Percentiles rank a stretch among this genome's conserved stretches.
These are phyloP conservation scores for Pseudopipra pipra DNA, from an alignment of 2,113 vertebrate species.

Conservation along the genomic window DNA sequence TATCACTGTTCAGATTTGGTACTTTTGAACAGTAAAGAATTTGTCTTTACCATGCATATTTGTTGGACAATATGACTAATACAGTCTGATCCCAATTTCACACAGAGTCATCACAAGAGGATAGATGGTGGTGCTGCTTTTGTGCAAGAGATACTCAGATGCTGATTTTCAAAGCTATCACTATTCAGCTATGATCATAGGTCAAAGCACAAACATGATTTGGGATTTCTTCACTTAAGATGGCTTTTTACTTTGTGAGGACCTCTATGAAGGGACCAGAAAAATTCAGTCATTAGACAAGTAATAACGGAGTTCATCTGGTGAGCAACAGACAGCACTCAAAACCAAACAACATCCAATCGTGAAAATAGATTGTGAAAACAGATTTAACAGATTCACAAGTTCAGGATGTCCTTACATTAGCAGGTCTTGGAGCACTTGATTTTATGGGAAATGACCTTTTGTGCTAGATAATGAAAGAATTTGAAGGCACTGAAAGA, in stretches of 20 bases:
- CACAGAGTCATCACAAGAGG: background rate
- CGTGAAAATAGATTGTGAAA: background rate
- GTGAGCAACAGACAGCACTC: background rate
- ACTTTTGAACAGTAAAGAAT: background rate
- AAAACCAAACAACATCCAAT: background rate
- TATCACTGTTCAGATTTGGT: background rate
- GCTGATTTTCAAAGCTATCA: background rate
- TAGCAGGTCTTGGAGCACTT: background rate
- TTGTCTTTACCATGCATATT: background rate
- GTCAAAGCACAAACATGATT: background rate
- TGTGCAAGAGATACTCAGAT: background rate
- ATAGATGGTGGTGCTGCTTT: background rate
- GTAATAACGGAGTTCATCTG: background rate
- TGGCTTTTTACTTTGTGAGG: background rate
- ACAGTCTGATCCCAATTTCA: background rate
- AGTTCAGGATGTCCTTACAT: background rate
- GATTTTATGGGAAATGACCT: background rate
- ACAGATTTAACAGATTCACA: background rate
- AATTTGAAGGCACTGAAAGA: background rate
- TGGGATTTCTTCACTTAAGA: background rate
- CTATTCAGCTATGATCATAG: background rate
- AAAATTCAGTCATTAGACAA: background rate
- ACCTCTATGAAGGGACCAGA: background rate
- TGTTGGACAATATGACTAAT: background rate
- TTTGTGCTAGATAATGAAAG: background rate